A percentile compares a stretch with the other conserved stretches of the same genome.
Evolutionary conservation across 2,888 invertebrate genomes (phyloP).

Genomic region (Linnaemya vulpina): DNA sequence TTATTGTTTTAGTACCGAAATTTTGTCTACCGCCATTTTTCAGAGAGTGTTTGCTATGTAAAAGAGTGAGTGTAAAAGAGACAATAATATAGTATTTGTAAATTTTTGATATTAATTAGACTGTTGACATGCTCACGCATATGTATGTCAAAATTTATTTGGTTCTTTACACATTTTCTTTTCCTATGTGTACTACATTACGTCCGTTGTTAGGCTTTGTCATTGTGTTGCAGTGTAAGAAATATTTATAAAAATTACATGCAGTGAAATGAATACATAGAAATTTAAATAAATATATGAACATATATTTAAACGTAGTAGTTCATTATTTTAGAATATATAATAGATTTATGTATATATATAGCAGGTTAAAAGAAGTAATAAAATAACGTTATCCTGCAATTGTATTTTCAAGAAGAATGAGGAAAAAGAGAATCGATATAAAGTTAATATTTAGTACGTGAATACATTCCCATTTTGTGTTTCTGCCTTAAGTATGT

Average conservation of each 20-base stretch:
- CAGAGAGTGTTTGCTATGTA: slow-evolving; percentile 33
- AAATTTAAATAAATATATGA: neutral
- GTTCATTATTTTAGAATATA: too few species aligned
- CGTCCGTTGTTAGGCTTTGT: slow-evolving; percentile 70
- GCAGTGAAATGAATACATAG: too few species aligned
- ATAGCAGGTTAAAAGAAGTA: neutral
- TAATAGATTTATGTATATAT: neutral
- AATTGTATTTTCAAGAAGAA: slow-evolving; percentile 8
- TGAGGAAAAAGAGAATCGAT: slow-evolving; percentile 42
- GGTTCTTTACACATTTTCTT: slow-evolving; percentile 35
- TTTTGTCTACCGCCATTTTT: slow-evolving; percentile 65
- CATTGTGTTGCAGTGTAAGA: slow-evolving; percentile 57
- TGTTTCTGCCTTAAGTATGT: slow-evolving; percentile 28
- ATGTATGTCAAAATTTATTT: slow-evolving; percentile 60
- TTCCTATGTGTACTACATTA: slow-evolving; percentile 56
- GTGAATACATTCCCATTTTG: neutral
- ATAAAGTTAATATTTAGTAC: slow-evolving; percentile 34
- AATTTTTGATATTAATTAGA: neutral
- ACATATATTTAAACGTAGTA: neutral
- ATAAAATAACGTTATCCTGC: slow-evolving; percentile 11
- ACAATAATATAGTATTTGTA: too few species aligned
- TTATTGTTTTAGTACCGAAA: slow-evolving; percentile 50
- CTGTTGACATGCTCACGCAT: slow-evolving; percentile 57
- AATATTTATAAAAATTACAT: slow-evolving; percentile 5
- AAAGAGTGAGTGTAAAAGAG: slow-evolving; percentile 55